Percentiles rank a stretch among this genome's conserved stretches.
Conservation (phyloP, 2,888 invertebrate species). For the Tenthredo distinguenda region DNA sequence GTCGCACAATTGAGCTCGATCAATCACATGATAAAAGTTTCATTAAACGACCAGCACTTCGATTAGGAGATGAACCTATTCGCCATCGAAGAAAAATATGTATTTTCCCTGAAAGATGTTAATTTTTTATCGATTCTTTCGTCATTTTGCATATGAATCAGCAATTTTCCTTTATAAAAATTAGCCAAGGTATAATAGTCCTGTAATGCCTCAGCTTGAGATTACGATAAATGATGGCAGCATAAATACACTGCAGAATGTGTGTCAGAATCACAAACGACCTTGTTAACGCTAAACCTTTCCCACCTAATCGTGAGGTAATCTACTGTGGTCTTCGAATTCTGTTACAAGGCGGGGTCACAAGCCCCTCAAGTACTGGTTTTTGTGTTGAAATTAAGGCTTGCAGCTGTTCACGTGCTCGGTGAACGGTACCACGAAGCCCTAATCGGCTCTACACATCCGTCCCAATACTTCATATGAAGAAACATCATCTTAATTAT, state of each 20-base stretch:
- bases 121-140: not conserved
- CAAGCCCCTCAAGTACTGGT: conserved; percentile 13
- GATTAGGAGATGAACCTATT: not conserved
- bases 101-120: not conserved
- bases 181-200: not conserved
- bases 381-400: conserved; percentile 25
- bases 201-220: not conserved
- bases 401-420: not conserved
- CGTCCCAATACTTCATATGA: not conserved
- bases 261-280: not conserved
- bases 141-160: not conserved
- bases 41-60: not conserved
- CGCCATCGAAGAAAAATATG: too few relatives aligned
- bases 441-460: conserved; percentile 3
- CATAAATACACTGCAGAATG: not conserved
- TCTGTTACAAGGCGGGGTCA: conserved; percentile 24
- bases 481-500: not conserved
- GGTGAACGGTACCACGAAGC: conserved; percentile 10
- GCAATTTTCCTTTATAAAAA: not conserved
- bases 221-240: not conserved
- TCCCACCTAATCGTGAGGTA: not conserved
- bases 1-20: not conserved
- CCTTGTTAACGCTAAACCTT: not conserved
- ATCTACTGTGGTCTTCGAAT: not conserved
- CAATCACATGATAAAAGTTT: not conserved